Conservation (phyloP, 37 sponge, comb jelly and placozoan species). For the Crambe crambe region DNA sequence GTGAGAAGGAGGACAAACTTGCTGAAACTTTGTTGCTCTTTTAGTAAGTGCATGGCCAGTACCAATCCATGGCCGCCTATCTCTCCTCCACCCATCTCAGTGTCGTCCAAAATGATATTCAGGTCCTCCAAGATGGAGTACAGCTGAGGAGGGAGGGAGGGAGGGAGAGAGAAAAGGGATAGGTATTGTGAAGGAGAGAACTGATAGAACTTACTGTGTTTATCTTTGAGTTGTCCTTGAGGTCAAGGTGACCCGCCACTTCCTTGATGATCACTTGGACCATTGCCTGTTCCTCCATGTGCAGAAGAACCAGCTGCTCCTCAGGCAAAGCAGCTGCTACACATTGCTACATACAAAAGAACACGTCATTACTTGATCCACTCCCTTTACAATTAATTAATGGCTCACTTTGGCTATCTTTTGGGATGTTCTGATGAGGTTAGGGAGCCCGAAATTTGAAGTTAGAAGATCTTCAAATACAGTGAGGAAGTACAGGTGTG, state of each 20-base stretch:
- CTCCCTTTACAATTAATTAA: background rate
- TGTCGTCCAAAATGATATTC: conserved; percentile 59
- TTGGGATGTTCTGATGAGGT: conserved; percentile 29
- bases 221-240: conserved; percentile 26
- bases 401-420: conserved; percentile 23
- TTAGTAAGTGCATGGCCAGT: conserved; percentile 42
- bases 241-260: conserved; percentile 41
- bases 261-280: conserved; percentile 62
- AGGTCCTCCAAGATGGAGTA: conserved; percentile 23
- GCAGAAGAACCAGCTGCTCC: conserved; percentile 44
- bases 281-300: conserved; percentile 81
- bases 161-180: background rate
- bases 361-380: background rate
- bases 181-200: background rate
- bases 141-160: conserved; percentile 28
- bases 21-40: conserved; percentile 31
- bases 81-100: conserved; percentile 43
- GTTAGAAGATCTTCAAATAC: conserved; percentile 57
- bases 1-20: conserved; percentile 39
- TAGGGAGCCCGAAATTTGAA: conserved; percentile 28
- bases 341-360: conserved; percentile 2
- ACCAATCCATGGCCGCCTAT: conserved; percentile 56
- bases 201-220: conserved; percentile 11
- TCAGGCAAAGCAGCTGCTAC: background rate
- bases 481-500: conserved; percentile 78